phyloP scores from a whole-genome alignment of 2,888 invertebrate genomes.

The Amphipoea oculea region DNA sequence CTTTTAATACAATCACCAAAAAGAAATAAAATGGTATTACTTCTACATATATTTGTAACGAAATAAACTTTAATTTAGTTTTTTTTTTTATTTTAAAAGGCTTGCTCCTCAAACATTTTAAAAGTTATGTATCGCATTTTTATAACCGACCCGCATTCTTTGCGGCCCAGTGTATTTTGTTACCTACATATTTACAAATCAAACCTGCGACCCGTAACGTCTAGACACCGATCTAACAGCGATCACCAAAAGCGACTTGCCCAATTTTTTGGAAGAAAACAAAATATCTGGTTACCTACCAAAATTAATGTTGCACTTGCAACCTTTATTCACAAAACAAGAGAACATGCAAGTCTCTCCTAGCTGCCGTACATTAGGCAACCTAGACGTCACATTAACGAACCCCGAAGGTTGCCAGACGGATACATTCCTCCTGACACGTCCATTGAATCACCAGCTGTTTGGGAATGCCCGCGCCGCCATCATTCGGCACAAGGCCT shows the following conservation, averaged over 20 bases:
- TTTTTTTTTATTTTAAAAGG: no score
- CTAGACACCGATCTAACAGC: neutral
- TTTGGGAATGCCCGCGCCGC: conserved; percentile 53
- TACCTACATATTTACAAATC: neutral
- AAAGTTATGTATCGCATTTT: no score
- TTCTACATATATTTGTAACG: no score
- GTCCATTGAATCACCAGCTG: conserved; percentile 47
- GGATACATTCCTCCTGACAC: conserved; percentile 33
- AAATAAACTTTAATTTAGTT: no score
- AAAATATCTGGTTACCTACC: neutral
- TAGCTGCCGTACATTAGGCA: conserved; percentile 14
- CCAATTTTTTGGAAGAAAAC: neutral
- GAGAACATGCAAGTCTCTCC: neutral
- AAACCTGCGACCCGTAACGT: neutral
- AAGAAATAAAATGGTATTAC: no score
- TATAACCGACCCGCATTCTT: no score
- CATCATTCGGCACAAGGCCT: conserved; percentile 55
- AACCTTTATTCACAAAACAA: neutral
- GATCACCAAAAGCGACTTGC: neutral
- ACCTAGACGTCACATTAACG: conserved; percentile 9
- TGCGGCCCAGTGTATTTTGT: no score
- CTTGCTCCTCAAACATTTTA: no score
- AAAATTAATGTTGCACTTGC: neutral
- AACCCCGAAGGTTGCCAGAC: conserved; percentile 36
- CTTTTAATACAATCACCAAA: no score